Base-by-base conservation (phyloP, 2,113 vertebrate species). In the Synchiropus splendidus region DNA sequence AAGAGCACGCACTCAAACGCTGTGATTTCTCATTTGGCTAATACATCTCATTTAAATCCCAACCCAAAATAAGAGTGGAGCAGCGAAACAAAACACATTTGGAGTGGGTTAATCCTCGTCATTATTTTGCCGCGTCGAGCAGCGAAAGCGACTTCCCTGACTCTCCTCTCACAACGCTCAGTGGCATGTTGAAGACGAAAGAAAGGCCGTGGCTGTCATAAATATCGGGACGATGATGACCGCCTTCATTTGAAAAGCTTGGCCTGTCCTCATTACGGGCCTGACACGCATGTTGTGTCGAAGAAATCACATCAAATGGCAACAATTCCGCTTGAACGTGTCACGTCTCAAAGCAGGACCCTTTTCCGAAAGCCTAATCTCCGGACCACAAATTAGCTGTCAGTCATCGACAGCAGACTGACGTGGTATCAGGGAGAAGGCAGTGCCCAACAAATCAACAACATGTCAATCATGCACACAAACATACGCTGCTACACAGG, bases 321-420 rank as follows among this genome's bases (percentile, higher is more conserved):
- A 68, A 56, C 58, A 43, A 67, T 74, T 70, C 49, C 21, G 39
- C 62, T 68, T 56, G 51, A 64, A 62, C 51, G 55, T 10, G 49
- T 12, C 45, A 13, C 18, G 12, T 64, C 63, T 68, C 55, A 0
- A n/a, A 34, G 38, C 51, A 54, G 62, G 53, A 74, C 68, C 39
- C 65, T 58, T 77, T 68, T 72, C 79, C 69, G 70, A 78, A 79
- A 68, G 62, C 58, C 76, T 82, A 79, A 83, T 82, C 72, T 71
- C 48, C 64, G 73, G 40, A 41, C 67, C 67, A 67, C 69, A 82
- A 82, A 83, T 83, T 76, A 79, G 75, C 77, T 78, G 78, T 80
- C 83, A 80, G 61, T 82, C 83, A 81, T 59, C 51, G 47, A 57
- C 45, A 36, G 55, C 15, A 61, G 63, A 70, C 68, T 46, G 70